Conservation (phyloP, 1,140 invertebrate species). For the Drosophila eugracilis region DNA sequence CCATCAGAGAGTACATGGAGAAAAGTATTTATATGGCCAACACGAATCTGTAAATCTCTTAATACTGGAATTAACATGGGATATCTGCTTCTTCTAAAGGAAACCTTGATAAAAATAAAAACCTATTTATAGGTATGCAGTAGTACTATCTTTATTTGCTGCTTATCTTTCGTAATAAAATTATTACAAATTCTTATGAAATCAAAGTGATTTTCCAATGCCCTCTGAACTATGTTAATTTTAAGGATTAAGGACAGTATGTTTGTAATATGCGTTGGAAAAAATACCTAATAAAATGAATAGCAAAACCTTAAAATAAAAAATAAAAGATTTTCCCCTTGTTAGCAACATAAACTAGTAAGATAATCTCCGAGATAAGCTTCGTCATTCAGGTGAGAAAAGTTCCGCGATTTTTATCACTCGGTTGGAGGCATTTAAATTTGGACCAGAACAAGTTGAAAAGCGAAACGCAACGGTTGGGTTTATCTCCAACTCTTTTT, state of each 20-base stretch:
- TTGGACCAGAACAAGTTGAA: slow-evolving; percentile 25
- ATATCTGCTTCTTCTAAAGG: background rate
- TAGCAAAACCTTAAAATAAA: background rate
- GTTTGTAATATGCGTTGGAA: no score
- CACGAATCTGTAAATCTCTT: no score
- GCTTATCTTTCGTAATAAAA: slow-evolving; percentile 8
- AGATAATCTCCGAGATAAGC: slow-evolving; percentile 35
- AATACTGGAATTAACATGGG: no score
- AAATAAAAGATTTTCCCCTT: slow-evolving; percentile 1
- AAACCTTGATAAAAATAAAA: background rate
- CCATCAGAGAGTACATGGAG: background rate
- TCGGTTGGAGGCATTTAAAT: slow-evolving; percentile 8
- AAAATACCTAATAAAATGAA: background rate
- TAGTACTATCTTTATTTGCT: slow-evolving; percentile 8
- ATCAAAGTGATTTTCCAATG: background rate
- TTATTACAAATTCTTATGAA: slow-evolving; percentile 18
- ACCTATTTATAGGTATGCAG: slow-evolving; percentile 12
- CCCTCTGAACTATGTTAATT: no score
- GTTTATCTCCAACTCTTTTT: slow-evolving; percentile 1
- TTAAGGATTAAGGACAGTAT: background rate
- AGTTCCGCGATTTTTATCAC: slow-evolving; percentile 32
- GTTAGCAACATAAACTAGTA: slow-evolving; percentile 1
- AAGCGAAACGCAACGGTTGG: slow-evolving; percentile 20
- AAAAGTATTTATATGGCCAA: background rate
- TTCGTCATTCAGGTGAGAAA: slow-evolving; percentile 36